phyloP scores from a whole-genome alignment of 2,113 vertebrate genomes.

The Myrmecophaga tridactyla region DNA sequence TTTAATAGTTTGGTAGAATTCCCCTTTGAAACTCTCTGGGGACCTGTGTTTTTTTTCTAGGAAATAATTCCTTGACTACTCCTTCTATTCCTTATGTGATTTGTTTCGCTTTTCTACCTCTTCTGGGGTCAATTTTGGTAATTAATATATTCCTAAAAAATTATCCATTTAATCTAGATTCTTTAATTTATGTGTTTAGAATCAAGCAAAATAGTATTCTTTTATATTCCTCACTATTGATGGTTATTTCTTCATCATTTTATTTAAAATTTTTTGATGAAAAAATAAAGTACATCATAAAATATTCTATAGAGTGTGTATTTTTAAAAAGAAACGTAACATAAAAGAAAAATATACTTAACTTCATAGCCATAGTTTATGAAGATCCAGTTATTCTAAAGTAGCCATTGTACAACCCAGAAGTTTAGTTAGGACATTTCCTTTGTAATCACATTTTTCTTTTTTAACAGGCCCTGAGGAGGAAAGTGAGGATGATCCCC shows the following conservation, averaged over 20 bases:
- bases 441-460: background rate
- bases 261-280: background rate
- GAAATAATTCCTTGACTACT: background rate
- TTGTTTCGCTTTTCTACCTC: background rate
- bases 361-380: background rate
- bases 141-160: background rate
- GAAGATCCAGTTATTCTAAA: slow-evolving; percentile 2
- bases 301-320: background rate
- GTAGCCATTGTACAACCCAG: background rate
- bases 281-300: background rate
- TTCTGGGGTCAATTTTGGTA: background rate
- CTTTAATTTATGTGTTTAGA: background rate
- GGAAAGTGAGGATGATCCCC: slow-evolving; percentile 76
- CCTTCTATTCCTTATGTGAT: background rate
- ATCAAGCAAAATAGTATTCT: background rate
- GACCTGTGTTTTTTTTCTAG: background rate
- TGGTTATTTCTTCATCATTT: background rate
- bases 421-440: background rate
- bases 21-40: background rate
- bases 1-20: background rate
- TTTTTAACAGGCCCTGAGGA: slow-evolving; percentile 61
- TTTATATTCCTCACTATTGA: background rate
- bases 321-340: background rate
- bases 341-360: background rate
- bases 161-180: background rate